Conservation (phyloP, 2,113 vertebrate genomes). For the Sturnus vulgaris region DNA sequence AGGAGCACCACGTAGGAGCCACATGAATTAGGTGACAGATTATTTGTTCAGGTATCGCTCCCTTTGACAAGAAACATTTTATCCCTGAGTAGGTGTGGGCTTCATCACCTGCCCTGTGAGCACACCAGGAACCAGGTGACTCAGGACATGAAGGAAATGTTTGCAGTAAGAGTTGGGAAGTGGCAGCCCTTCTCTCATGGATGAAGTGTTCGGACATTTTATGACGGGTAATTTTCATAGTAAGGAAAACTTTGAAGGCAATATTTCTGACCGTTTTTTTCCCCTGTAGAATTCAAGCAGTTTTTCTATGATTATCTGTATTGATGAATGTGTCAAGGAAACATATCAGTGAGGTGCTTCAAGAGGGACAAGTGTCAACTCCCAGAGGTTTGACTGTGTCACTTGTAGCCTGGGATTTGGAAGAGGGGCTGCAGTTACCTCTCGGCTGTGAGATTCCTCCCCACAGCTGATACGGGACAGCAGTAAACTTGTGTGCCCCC, state of each 20-base stretch:
- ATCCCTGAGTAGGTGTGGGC: neutral
- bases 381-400: neutral
- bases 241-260: neutral
- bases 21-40: neutral
- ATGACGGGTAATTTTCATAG: accelerated
- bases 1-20: neutral
- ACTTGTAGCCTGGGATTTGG: neutral
- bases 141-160: neutral
- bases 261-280: neutral
- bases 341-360: neutral
- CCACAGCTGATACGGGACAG: neutral
- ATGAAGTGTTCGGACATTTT: neutral
- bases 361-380: neutral
- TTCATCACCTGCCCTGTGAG: neutral
- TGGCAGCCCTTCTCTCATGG: neutral
- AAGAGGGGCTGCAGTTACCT: neutral
- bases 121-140: neutral
- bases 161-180: neutral
- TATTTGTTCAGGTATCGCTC: neutral
- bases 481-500: neutral
- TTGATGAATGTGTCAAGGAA: accelerated
- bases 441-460: neutral
- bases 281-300: neutral
- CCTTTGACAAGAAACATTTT: neutral
- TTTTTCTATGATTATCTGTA: neutral